Base-by-base conservation (phyloP, 2,113 vertebrate genomes). In the Hippopotamus amphibius region DNA sequence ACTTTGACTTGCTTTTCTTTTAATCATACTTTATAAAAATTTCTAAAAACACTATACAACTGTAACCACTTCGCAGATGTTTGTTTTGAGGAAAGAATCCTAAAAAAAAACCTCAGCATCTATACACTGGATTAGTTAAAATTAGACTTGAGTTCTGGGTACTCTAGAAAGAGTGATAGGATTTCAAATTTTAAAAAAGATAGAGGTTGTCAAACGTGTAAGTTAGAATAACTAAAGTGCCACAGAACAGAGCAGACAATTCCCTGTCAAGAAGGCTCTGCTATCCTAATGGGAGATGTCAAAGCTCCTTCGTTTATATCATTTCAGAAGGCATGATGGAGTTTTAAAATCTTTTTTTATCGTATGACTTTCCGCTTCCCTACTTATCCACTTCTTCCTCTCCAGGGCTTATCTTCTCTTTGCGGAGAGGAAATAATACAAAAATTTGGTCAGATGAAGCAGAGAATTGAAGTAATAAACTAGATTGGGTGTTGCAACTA, bases 161-260 rank as follows among this genome's bases (percentile, higher is more conserved):
- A 57, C 10, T 82, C 41, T 91, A 26, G 33, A 48, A 66, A 89
- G 72, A 88, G 21, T 19, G 30, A 53, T 30, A 69, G 43, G 10
- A 83, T 91, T 95, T 96, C 89, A 96, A 82, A 63, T 76, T 88
- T 93, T 63, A 24, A 79, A 85, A 68, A 80, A 91, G 53, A 88
- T 21, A 83, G 94, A 96, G 37, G 15, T 22, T 92, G 72, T 94
- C 68, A 87, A 66, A 82, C 12, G 41, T 46, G 69, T 74, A 63
- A 68, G 13, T 68, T 48, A 74, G 59, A 43, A 77, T 43, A 87
- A 93, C 41, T 33, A 19, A 92, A 95, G 72, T 74, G 30, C 46
- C 37, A 80, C n/a, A 53, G 79, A 50, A 80, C 48, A 95, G n/a
- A 89, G 22, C 33, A 41, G 37, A 80, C 5, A 80, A 46, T 69